phyloP scores from a whole-genome alignment of 2,797 vertebrate species.

The Neosilurus mollespiculum region DNA sequence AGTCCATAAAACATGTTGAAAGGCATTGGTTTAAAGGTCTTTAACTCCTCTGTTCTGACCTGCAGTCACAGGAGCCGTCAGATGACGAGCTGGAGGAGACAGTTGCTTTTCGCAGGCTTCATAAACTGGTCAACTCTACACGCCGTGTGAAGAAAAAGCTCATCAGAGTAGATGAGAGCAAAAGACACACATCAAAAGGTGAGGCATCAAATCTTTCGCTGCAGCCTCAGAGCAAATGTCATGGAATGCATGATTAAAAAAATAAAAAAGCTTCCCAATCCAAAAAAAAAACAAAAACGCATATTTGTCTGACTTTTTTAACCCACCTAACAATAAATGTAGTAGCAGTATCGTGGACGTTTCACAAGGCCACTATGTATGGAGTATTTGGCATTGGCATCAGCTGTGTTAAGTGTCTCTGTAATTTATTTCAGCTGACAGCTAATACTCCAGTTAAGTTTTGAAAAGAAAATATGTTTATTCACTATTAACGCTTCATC shows the following conservation, averaged over 20 bases:
- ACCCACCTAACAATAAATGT: background rate
- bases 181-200: slow-evolving; percentile 84
- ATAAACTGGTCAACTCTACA: slow-evolving; percentile 93
- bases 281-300: too few relatives aligned
- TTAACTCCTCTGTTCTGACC: slow-evolving; percentile 11
- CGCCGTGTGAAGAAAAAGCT: slow-evolving; percentile 93
- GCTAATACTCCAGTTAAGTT: too few relatives aligned
- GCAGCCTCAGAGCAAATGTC: background rate
- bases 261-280: too few relatives aligned
- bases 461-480: too few relatives aligned
- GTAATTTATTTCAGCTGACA: too few relatives aligned
- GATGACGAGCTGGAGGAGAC: slow-evolving; percentile 92
- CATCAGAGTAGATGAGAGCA: slow-evolving; percentile 87
- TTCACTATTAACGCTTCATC: too few relatives aligned
- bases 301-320: background rate
- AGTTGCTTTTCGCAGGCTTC: slow-evolving; percentile 87
- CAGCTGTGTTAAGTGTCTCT: too few relatives aligned
- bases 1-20: background rate
- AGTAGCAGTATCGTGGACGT: too few relatives aligned
- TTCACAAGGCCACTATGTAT: too few relatives aligned
- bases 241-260: background rate
- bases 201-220: slow-evolving; percentile 42
- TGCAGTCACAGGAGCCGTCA: slow-evolving; percentile 87
- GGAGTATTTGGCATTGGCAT: too few relatives aligned
- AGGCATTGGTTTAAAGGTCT: background rate